Conservation (phyloP, 2,888 invertebrate genomes). For the Meteorus cinctellus region DNA sequence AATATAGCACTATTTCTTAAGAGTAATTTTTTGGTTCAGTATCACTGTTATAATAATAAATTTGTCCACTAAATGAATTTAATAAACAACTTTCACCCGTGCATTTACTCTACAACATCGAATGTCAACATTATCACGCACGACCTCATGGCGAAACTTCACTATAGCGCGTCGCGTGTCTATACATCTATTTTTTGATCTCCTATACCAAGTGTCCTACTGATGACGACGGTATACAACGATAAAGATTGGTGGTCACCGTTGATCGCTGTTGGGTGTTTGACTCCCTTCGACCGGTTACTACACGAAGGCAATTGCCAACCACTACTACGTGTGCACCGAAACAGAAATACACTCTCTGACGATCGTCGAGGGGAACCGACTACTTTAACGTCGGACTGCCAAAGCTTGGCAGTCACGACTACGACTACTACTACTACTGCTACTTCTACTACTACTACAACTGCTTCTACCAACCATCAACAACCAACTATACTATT, state of each 20-base stretch:
- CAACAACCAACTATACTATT: conserved; percentile 1
- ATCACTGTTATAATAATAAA: background rate
- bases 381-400: conserved; percentile 54
- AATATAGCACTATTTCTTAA: too few species aligned
- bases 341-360: conserved; percentile 65
- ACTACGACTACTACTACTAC: conserved; percentile 34
- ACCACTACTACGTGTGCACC: conserved; percentile 43
- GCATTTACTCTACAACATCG: background rate
- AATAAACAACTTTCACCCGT: background rate
- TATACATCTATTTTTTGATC: background rate
- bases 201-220: conserved; percentile 9
- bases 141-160: background rate
- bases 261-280: background rate
- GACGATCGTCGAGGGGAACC: conserved; percentile 47
- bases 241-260: conserved; percentile 1
- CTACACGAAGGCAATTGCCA: conserved; percentile 36
- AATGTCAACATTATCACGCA: background rate
- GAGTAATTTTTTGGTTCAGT: too few species aligned
- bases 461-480: background rate
- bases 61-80: background rate
- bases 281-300: conserved; percentile 28
- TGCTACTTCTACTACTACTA: conserved; percentile 28
- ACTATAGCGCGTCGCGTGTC: background rate
- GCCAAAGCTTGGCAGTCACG: conserved; percentile 63
- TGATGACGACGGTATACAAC: conserved; percentile 5